Conservation (phyloP, 2,888 invertebrate species). For the Rhagophthalmus giganteus region DNA sequence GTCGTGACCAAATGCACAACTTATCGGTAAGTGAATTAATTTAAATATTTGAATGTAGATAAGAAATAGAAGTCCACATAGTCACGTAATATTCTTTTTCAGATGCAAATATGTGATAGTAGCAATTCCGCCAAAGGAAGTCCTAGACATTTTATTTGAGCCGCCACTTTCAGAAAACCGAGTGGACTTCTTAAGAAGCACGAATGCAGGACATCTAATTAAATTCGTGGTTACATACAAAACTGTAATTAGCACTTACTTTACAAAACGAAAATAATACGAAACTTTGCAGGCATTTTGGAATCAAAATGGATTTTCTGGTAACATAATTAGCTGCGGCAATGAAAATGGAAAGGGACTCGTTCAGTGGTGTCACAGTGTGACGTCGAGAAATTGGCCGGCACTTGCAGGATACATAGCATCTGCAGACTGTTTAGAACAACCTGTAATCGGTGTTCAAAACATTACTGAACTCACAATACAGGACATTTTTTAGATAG, state of each 20-base stretch:
- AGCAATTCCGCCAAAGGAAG: conserved; percentile 38
- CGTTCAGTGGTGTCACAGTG: conserved; percentile 37
- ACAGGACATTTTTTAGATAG: conserved; percentile 5
- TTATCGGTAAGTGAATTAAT: conserved; percentile 37
- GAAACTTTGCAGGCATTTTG: conserved; percentile 40
- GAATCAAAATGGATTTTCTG: conserved; percentile 36
- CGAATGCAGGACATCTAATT: conserved; percentile 30
- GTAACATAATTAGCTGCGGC: conserved; percentile 37
- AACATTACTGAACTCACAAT: neutral
- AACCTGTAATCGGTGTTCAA: conserved; percentile 1
- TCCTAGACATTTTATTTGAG: conserved; percentile 37
- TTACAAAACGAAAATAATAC: neutral
- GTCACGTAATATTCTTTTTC: no score
- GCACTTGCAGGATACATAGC: conserved; percentile 38
- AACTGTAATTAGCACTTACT: conserved; percentile 27
- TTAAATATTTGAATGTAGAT: no score
- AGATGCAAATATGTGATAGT: conserved; percentile 39
- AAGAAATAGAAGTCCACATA: no score
- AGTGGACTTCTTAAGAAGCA: conserved; percentile 20
- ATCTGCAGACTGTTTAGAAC: conserved; percentile 10
- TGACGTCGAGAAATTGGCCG: conserved; percentile 29
- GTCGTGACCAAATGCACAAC: conserved; percentile 30
- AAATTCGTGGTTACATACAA: conserved; percentile 43
- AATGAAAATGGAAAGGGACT: conserved; percentile 30
- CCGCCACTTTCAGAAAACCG: conserved; percentile 36